phyloP scores from a whole-genome alignment of 2,797 vertebrate genomes.

The Naso thynnoides region DNA sequence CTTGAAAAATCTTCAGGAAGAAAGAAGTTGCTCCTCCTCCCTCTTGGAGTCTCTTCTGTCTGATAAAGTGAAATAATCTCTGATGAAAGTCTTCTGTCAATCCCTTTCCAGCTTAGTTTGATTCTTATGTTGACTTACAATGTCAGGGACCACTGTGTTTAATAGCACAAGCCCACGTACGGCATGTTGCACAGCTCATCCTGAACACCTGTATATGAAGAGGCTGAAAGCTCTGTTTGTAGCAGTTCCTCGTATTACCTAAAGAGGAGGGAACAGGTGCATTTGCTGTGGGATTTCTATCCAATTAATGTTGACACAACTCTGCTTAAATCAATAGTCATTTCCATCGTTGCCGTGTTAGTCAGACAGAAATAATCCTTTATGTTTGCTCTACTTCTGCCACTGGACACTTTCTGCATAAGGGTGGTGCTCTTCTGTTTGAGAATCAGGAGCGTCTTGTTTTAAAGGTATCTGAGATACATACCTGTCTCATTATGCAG shows the following conservation, averaged over 20 bases:
- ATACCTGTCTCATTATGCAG: neutral
- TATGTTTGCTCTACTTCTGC: constrained; percentile 27
- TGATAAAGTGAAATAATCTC: constrained; percentile 15
- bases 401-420: constrained; percentile 26
- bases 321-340: constrained; percentile 62
- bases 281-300: constrained; percentile 44
- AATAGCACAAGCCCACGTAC: constrained; percentile 44
- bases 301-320: constrained; percentile 51
- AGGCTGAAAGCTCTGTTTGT: constrained; percentile 39
- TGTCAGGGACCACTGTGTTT: constrained; percentile 12
- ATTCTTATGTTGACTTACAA: constrained; percentile 21
- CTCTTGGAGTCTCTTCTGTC: constrained; percentile 5
- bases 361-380: constrained; percentile 52
- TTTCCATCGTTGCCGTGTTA: constrained; percentile 57
- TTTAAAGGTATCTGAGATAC: constrained; percentile 2
- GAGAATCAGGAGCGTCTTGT: constrained; percentile 8
- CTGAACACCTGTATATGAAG: constrained; percentile 49
- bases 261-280: constrained; percentile 45
- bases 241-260: constrained; percentile 35
- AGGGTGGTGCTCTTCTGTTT: constrained; percentile 25
- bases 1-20: constrained; percentile 14
- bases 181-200: constrained; percentile 25
- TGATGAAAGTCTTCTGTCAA: neutral
- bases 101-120: constrained; percentile 13
- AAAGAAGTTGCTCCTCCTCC: constrained; percentile 9